phyloP scores from a whole-genome alignment of 2,797 vertebrate genomes.

The Falco peregrinus region DNA sequence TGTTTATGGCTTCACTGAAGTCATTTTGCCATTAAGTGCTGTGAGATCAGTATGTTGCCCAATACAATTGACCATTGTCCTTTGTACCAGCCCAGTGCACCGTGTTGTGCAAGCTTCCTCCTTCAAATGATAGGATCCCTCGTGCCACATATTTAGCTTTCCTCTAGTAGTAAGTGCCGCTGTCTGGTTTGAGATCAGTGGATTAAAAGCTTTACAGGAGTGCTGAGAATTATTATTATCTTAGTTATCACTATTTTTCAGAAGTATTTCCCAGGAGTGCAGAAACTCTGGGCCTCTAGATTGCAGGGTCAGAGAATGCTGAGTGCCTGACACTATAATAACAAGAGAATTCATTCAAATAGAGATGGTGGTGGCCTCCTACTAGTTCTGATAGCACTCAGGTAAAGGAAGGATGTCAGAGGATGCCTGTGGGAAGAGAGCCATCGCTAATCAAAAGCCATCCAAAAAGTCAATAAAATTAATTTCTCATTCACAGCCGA shows the following conservation, averaged over 20 bases:
- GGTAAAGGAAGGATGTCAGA: slow-evolving; percentile 12
- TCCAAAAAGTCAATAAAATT: slow-evolving; percentile 15
- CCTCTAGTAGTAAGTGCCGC: not conserved
- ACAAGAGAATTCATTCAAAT: slow-evolving; percentile 17
- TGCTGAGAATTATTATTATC: slow-evolving; percentile 59
- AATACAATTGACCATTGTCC: slow-evolving; percentile 1
- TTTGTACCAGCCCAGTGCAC: not conserved
- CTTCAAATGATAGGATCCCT: slow-evolving; percentile 29
- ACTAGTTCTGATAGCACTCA: not conserved
- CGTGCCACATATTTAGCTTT: not conserved
- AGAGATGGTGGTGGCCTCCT: not conserved
- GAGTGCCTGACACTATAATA: slow-evolving; percentile 29
- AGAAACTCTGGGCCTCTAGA: slow-evolving; percentile 27
- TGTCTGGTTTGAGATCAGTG: slow-evolving; percentile 48
- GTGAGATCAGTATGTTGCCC: not conserved
- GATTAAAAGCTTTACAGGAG: slow-evolving; percentile 63
- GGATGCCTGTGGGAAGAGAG: not conserved
- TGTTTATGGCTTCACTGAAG: slow-evolving; percentile 2
- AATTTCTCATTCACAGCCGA: slow-evolving; percentile 11
- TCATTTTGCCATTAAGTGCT: not conserved
- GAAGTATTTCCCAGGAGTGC: slow-evolving; percentile 25
- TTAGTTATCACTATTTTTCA: slow-evolving; percentile 58
- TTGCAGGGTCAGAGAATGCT: slow-evolving; percentile 37
- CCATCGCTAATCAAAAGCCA: slow-evolving; percentile 1
- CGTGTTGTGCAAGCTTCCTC: not conserved